Base-by-base conservation (phyloP, 2,888 invertebrate species). In the Mythimna pallens region DNA sequence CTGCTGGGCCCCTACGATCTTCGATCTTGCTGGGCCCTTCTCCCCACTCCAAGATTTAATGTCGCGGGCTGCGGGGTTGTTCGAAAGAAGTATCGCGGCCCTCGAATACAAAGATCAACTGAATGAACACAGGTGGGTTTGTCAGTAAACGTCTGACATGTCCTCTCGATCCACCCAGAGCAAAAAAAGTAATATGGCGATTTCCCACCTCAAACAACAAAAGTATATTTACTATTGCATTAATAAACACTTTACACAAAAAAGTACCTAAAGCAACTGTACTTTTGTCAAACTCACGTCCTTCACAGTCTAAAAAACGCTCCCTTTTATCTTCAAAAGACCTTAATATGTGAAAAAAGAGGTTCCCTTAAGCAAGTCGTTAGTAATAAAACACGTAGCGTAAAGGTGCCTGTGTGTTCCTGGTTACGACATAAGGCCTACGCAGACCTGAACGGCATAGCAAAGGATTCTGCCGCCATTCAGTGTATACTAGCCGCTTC, bases 321-420 rank as follows among this genome's bases (percentile, higher is more conserved):
- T 5, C 25, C 5, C 12, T 54, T 61, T 72, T 52, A 17, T 43
- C 43, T 25, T 43, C 20, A 66, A 47, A 47, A 59, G 36, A 54
- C 17, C 55, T 17, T 50, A 65, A 40, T 22, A 55, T 17, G 52
- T 61, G 43, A 55, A 72, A 68, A n/a, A 68, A 65, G 14, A 30
- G 47, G n/a, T 50, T 12, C 57, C 47, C n/a, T 22, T 30, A 43
- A 22, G 25, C n/a, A 47, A 55, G 20, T 54, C 22, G 9, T 57
- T 57, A 73, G 66, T 61, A 67, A 66, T 61, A n/a, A 54, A 59
- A 78, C 64, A 65, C 68, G 62, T 67, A 58, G 34, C 58, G 63
- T 66, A 52, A 65, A 65, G 67, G 40, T 58, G 10, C 34, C 43
- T 50, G 55, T 68, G 40, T 67, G 54, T 6, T n/a, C 57, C 6